phyloP scores from a whole-genome alignment of 2,888 invertebrate species.

The Cataglyphis cursor region DNA sequence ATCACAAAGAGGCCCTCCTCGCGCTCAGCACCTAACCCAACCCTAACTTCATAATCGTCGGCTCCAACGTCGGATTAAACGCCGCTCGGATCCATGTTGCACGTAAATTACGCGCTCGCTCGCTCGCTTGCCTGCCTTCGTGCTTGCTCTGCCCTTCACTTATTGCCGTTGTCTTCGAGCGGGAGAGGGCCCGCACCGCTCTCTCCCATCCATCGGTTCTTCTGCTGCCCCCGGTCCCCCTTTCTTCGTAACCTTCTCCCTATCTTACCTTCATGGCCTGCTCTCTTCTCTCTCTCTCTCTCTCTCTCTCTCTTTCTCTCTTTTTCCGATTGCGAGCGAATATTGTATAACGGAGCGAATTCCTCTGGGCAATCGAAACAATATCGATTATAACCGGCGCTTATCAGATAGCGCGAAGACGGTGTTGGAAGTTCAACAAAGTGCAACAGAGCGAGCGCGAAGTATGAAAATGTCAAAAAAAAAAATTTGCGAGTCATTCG shows the following conservation, averaged over 20 bases:
- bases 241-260: conserved; percentile 45
- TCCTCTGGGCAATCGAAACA: conserved; percentile 63
- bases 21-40: conserved; percentile 79
- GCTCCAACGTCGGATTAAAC: conserved; percentile 81
- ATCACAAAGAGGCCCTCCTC: conserved; percentile 82
- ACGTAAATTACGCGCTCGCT: conserved; percentile 80
- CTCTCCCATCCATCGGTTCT: conserved; percentile 53
- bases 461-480: conserved; percentile 24
- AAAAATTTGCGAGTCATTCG: conserved; percentile 19
- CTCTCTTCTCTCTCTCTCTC: conserved; percentile 36
- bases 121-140: conserved; percentile 63
- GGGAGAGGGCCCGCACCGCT: conserved; percentile 29
- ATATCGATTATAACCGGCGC: conserved; percentile 67
- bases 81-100: conserved; percentile 81
- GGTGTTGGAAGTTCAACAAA: conserved; percentile 3
- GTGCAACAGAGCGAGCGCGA: conserved; percentile 9
- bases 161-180: conserved; percentile 78
- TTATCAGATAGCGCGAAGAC: conserved; percentile 48
- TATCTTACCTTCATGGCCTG: not conserved
- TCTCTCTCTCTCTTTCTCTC: conserved; percentile 35
- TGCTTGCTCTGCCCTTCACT: conserved; percentile 74
- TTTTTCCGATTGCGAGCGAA: conserved; percentile 57
- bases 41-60: conserved; percentile 83
- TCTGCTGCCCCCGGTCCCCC: conserved; percentile 51
- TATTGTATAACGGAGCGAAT: conserved; percentile 63